phyloP scores from a whole-genome alignment of 2,888 invertebrate species.

The Eilema depressum region DNA sequence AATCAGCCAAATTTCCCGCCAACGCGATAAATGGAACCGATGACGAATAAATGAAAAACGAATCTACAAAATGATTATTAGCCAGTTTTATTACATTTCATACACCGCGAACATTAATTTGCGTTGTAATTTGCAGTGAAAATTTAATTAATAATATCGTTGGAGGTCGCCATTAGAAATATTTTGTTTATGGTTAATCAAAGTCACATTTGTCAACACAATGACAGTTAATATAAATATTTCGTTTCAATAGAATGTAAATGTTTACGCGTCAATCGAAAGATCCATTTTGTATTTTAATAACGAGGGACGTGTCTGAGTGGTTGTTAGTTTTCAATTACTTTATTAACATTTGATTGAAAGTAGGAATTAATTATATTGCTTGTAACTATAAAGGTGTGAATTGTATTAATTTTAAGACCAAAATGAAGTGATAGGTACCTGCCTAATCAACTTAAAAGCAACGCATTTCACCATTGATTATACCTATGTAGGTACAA shows the following conservation, averaged over 20 bases:
- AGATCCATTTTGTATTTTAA: background rate
- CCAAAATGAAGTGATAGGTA: background rate
- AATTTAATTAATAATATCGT: conserved; percentile 21
- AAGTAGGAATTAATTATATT: background rate
- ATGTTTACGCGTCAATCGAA: conserved; percentile 21
- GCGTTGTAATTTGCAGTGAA: conserved; percentile 11
- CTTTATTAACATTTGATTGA: background rate
- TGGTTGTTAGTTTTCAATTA: background rate
- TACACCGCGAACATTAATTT: conserved; percentile 46
- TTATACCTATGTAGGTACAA: too few species aligned
- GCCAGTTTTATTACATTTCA: conserved; percentile 43
- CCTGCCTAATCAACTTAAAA: background rate
- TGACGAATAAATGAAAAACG: conserved; percentile 9
- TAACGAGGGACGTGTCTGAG: background rate
- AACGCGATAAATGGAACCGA: conserved; percentile 31
- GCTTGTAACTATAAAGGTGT: background rate
- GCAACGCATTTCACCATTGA: background rate
- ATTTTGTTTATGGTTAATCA: conserved; percentile 37
- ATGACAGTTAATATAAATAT: conserved; percentile 30
- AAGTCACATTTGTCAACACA: conserved; percentile 11
- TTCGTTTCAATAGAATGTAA: conserved; percentile 36
- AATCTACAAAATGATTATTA: conserved; percentile 18
- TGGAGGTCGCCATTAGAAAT: conserved; percentile 22
- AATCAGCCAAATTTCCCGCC: conserved; percentile 56
- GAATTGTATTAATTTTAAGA: background rate